A percentile compares a stretch with the other conserved stretches of the same genome.
phyloP scores from a whole-genome alignment of 2,797 vertebrate species.

The Mormyrops boulengeri region DNA sequence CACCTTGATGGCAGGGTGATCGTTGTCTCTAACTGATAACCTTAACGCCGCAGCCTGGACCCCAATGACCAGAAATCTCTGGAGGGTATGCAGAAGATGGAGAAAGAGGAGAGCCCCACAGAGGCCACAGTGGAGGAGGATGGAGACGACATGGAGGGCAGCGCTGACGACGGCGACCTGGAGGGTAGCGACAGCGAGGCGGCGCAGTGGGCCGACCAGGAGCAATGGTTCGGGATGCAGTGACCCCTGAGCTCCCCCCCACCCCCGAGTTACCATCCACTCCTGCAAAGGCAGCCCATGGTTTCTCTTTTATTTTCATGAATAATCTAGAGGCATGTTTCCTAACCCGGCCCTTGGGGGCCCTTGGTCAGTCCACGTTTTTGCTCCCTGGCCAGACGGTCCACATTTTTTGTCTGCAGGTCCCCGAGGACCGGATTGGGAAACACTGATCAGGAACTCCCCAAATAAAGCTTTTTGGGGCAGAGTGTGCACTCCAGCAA shows the following conservation, averaged over 20 bases:
- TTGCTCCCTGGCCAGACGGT: background rate
- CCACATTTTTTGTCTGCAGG: background rate
- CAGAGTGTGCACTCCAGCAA: background rate
- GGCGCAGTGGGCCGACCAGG: conserved; percentile 96
- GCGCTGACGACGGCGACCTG: conserved; percentile 93
- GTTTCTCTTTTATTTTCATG: background rate
- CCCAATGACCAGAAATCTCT: conserved; percentile 97
- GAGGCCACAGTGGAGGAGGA: conserved; percentile 96
- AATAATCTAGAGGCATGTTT: background rate
- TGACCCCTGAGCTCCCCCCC: conserved; percentile 47
- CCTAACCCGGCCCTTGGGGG: background rate
- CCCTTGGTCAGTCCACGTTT: background rate
- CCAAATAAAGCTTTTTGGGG: background rate
- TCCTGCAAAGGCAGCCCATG: background rate
- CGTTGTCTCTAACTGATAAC: background rate
- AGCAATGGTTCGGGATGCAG: conserved; percentile 99
- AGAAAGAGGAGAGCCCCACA: conserved; percentile 95
- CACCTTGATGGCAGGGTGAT: background rate
- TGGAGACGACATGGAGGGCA: conserved; percentile 98
- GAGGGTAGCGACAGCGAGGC: conserved; percentile 98
- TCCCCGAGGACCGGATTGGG: background rate
- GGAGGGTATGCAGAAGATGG: conserved; percentile 99
- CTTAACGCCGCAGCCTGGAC: conserved; percentile 70
- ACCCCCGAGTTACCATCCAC: background rate
- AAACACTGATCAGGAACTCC: background rate